Conservation (phyloP, 1,140 invertebrate genomes). For the Philopotamus ludificatus region DNA sequence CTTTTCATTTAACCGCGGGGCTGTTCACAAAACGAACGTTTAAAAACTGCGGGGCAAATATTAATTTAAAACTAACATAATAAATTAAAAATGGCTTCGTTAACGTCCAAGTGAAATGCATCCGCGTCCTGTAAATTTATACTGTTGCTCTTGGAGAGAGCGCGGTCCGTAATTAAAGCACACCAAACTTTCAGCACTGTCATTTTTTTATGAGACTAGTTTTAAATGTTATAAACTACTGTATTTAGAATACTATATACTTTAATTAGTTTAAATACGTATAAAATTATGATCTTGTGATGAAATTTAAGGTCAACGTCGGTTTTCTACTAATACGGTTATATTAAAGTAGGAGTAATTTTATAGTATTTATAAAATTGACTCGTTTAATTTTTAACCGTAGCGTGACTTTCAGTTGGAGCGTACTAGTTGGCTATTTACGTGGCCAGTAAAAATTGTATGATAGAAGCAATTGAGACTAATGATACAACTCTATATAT, state of each 20-base stretch:
- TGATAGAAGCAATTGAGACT: slow-evolving; percentile 28
- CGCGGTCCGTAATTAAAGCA: slow-evolving; percentile 22
- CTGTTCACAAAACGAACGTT: background rate
- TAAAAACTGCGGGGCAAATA: background rate
- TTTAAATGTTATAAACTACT: background rate
- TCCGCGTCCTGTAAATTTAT: slow-evolving; percentile 20
- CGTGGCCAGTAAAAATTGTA: slow-evolving; percentile 12
- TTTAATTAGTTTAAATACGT: background rate
- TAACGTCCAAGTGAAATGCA: slow-evolving; percentile 17
- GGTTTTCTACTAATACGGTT: too few species aligned
- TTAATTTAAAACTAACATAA: slow-evolving; percentile 22
- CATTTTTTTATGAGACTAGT: background rate
- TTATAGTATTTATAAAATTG: background rate
- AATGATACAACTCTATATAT: slow-evolving; percentile 11
- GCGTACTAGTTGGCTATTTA: background rate
- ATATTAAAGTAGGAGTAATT: background rate
- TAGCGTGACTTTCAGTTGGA: slow-evolving; percentile 1
- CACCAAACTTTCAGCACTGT: slow-evolving; percentile 7
- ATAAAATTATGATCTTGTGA: background rate
- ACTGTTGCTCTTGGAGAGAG: slow-evolving; percentile 13
- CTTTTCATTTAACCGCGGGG: slow-evolving; percentile 24
- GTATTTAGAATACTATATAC: background rate
- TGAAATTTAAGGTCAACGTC: too few species aligned
- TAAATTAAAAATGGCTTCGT: slow-evolving; percentile 17
- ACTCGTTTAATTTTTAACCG: background rate